Base-by-base conservation (phyloP, 2,113 vertebrate species). In the Esox niger region DNA sequence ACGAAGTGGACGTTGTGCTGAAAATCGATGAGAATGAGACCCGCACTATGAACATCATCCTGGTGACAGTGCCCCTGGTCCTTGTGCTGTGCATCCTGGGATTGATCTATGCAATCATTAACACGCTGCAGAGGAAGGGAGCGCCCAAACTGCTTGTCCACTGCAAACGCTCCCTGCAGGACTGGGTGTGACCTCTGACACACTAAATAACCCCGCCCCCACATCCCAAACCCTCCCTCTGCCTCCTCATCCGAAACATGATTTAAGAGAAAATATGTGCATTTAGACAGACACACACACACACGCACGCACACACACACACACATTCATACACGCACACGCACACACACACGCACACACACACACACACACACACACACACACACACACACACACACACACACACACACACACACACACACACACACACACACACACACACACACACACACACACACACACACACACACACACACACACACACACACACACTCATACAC, bases 131-230 rank as follows among this genome's bases (percentile, higher is more conserved):
- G 91, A 93, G 95, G 86, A 98, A 97, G 85, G 97, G 97, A 0
- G 86, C 95, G 0, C 96, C 97, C 0, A 91, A 92, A 56, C 88
- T 96, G 88, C 92, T 99, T 66, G 87, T 97, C 68, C 95, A 98
- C 91, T 99, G 96, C 92, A 98, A 96, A 84, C 96, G 97, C 72
- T 99, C 97, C 1, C 84, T 99, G 86, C 97, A 99, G 88, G 94
- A 98, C 74, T 99, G 97, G 97, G 97, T 99, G 80, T 99, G 93
- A 98, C 56, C 85, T 70, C 47, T 76, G 66, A 69, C 15, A 6
- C 21, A 58, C 0, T 57, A 13, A 26, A 26, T 57, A 0, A 47
- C n/a, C 54, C 81, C 81, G 71, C 64, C 64, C 43, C 67, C 57
- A 60, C 64, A 26, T n/a, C 61, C 74, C 62, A 76, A 73, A 66